A percentile compares a stretch with the other conserved stretches of the same genome.
Conservation (phyloP, 1,140 invertebrate genomes). For the Drosophila azteca region DNA sequence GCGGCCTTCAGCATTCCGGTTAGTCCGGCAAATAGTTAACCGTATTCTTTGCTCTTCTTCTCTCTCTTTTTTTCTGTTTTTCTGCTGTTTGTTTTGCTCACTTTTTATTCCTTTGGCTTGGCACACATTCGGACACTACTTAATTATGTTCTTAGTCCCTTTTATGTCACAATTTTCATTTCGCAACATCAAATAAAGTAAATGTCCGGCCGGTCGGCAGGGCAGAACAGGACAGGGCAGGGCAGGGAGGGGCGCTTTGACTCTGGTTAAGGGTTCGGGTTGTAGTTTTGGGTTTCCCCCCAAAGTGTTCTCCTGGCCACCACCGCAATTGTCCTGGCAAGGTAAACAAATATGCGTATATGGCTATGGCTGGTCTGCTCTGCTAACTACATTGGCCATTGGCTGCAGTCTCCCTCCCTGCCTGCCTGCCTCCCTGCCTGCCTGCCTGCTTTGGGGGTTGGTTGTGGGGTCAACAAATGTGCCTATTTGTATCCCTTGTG, state of each 20-base stretch:
- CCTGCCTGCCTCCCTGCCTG: constrained; percentile 39
- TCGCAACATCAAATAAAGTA: constrained; percentile 81
- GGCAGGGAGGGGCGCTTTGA: constrained; percentile 22
- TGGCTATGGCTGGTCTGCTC: constrained; percentile 16
- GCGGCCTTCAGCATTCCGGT: constrained; percentile 30
- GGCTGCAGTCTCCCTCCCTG: constrained; percentile 49
- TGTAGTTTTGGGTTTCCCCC: constrained; percentile 9
- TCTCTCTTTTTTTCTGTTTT: constrained; percentile 21
- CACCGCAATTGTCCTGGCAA: constrained; percentile 80
- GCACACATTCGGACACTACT: constrained; percentile 77
- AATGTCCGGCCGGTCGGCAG: constrained; percentile 48
- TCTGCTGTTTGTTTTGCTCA: constrained; percentile 52
- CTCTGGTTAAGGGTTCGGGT: neutral
- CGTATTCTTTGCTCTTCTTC: constrained; percentile 22
- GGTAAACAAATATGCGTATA: constrained; percentile 77
- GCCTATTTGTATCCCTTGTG: constrained; percentile 65
- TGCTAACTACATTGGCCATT: constrained; percentile 76
- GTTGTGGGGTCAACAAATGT: constrained; percentile 59
- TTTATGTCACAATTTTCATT: constrained; percentile 83
- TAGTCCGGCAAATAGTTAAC: constrained; percentile 28
- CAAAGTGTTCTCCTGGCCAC: constrained; percentile 19
- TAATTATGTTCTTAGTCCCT: constrained; percentile 82
- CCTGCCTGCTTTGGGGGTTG: constrained; percentile 26
- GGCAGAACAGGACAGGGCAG: constrained; percentile 10
- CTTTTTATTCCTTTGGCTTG: constrained; percentile 78